A percentile compares a stretch with the other conserved stretches of the same genome.
Conservation (phyloP, 1,140 invertebrate species). For the Gerris buenoi region DNA sequence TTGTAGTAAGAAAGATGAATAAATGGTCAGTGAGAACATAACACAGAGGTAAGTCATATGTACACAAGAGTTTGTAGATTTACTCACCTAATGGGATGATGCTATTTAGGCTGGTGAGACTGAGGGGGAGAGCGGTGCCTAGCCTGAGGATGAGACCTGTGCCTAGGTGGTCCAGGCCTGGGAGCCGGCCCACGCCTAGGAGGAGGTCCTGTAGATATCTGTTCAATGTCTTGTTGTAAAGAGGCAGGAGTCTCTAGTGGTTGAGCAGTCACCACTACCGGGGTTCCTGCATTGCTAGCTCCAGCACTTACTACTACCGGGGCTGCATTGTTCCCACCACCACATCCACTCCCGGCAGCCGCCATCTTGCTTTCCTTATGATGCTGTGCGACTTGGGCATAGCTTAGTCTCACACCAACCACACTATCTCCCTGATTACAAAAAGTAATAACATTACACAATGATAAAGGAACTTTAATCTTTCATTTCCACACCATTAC, state of each 20-base stretch:
- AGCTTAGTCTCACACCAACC: constrained; percentile 45
- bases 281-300: not conserved
- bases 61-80: too few species aligned
- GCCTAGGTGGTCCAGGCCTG: not conserved
- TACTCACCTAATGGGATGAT: not conserved
- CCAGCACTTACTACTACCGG: not conserved
- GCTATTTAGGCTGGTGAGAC: not conserved
- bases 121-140: not conserved
- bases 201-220: too few species aligned
- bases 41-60: too few species aligned
- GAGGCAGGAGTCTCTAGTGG: not conserved
- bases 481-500: not conserved
- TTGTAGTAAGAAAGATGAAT: too few species aligned
- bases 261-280: not conserved
- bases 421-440: constrained; percentile 8
- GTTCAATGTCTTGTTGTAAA: too few species aligned
- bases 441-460: too few species aligned
- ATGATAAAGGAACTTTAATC: not conserved
- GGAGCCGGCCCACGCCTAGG: not conserved
- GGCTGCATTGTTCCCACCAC: not conserved
- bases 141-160: not conserved
- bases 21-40: too few species aligned
- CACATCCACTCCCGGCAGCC: not conserved
- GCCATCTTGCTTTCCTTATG: constrained; percentile 24
- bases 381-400: constrained; percentile 68